Base-by-base conservation (phyloP, 2,888 invertebrate genomes). In the Drosophila neonasuta region DNA sequence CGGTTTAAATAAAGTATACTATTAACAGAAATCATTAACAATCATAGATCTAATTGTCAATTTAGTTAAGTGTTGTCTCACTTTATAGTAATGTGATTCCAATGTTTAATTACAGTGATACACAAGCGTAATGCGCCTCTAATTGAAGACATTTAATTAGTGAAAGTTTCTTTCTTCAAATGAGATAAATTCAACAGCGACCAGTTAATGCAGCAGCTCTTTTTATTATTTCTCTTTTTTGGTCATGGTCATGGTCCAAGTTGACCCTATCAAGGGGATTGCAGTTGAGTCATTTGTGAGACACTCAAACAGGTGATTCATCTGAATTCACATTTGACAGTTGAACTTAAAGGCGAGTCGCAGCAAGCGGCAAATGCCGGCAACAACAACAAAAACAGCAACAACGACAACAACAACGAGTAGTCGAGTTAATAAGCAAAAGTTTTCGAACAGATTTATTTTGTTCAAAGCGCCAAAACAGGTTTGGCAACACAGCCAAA, bases 291-390 rank as follows among this genome's bases (percentile, higher is more conserved):
- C 57, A 71, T 20, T 55, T 55, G 6, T 13, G 29, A 39, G 46
- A 34, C 24, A 62, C 36, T 63, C 39, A 50, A 78, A 74, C 76
- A 76, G 76, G 78, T 76, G 76, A 76, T 74, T 76, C 76, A 76
- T 71, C 48, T 52, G 64, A 61, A 52, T 58, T 57, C 44, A 48
- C 45, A 32, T 34, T 70, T 70, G 64, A 71, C 70, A 74, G 78
- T 70, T 77, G 70, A 70, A 76, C 69, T 61, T 58, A 66, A 63
- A 65, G 60, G 32, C 60, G 29, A 55, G 51, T 57, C 49, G 51
- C 55, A 68, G 49, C 41, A 8, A 49, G 51, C 55, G 59, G 49
- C 41, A 8, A 52, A 51, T 30, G 48, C 61, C 62, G 64, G 68
- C 60, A 41, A 52, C 36, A 56, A 30, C 51, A 24, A 45, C 59